Percentiles rank a stretch among this genome's conserved stretches.
phyloP scores from a whole-genome alignment of 2,113 vertebrate species.

The Nipponia nippon region DNA sequence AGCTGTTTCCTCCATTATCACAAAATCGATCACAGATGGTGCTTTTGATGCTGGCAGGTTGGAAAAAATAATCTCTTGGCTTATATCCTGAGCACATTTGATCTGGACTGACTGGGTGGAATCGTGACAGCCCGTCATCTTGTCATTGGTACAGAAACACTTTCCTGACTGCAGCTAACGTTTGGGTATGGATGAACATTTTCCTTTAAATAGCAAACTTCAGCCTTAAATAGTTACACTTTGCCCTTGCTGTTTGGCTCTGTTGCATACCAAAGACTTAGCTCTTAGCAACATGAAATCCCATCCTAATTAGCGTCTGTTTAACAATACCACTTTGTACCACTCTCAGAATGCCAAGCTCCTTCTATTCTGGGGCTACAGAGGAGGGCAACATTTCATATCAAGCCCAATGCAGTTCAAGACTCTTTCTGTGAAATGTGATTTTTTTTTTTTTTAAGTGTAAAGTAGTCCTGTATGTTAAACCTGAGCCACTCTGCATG shows the following conservation, averaged over 20 bases:
- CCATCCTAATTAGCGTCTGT: slow-evolving; percentile 62
- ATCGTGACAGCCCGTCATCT: not conserved
- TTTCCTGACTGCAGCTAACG: not conserved
- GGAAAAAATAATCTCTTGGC: slow-evolving; percentile 11
- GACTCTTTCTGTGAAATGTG: not conserved
- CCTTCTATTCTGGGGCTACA: slow-evolving; percentile 50
- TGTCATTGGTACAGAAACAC: not conserved
- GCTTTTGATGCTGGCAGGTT: slow-evolving; percentile 8
- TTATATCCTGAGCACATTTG: slow-evolving; percentile 25
- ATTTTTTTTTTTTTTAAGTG: not conserved
- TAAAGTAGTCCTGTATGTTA: not conserved
- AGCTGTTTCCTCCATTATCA: slow-evolving; percentile 19
- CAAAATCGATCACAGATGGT: slow-evolving; percentile 30
- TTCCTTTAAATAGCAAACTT: slow-evolving; percentile 51
- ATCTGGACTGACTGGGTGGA: not conserved
- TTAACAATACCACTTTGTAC: slow-evolving; percentile 76
- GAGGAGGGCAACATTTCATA: slow-evolving; percentile 16
- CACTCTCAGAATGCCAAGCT: slow-evolving; percentile 50
- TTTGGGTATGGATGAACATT: not conserved
- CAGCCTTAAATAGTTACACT: slow-evolving; percentile 57
- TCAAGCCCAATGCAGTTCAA: not conserved
- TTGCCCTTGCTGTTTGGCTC: slow-evolving; percentile 54
- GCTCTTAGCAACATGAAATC: slow-evolving; percentile 73
- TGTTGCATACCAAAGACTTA: slow-evolving; percentile 59
- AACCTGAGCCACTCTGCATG: not conserved